A percentile compares a stretch with the other conserved stretches of the same genome.
These are phyloP conservation scores for Enteromius unitaeniatus DNA, from an alignment of 2,797 vertebrate species.

Conservation along the genomic window DNA sequence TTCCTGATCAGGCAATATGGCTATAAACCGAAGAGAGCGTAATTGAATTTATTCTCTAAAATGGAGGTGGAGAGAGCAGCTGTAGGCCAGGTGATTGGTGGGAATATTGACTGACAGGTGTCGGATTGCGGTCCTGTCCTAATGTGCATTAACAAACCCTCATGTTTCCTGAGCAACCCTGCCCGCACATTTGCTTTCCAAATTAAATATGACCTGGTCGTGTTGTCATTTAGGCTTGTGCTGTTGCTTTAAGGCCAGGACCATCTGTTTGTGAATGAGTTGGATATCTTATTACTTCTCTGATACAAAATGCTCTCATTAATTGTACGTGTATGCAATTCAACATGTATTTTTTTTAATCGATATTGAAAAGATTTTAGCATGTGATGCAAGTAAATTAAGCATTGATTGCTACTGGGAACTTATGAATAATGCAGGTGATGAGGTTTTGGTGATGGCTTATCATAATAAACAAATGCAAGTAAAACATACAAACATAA, in stretches of 20 bases:
- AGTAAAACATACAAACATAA: neutral
- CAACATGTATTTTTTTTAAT: neutral
- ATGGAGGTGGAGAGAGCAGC: conserved; percentile 72
- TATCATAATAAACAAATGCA: neutral
- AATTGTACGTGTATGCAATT: neutral
- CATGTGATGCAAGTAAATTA: conserved; percentile 7
- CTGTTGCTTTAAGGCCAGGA: conserved; percentile 8
- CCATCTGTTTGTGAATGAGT: conserved; percentile 6
- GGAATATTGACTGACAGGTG: conserved; percentile 80
- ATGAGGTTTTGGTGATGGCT: neutral
- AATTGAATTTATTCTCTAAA: conserved; percentile 74
- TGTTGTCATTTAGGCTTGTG: neutral
- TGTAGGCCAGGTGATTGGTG: conserved; percentile 66
- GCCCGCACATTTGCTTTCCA: conserved; percentile 36
- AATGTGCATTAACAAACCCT: conserved; percentile 67
- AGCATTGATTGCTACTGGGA: neutral
- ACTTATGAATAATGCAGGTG: neutral
- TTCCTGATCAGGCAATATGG: conserved; percentile 59
- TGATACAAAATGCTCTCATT: neutral
- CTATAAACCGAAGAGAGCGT: conserved; percentile 73
- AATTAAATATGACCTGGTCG: conserved; percentile 25
- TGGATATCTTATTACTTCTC: neutral
- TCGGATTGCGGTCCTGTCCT: conserved; percentile 68
- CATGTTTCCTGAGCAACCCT: conserved; percentile 66
- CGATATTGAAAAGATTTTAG: neutral